Conservation (phyloP, 1,140 invertebrate genomes). For the Halesus radiatus region DNA sequence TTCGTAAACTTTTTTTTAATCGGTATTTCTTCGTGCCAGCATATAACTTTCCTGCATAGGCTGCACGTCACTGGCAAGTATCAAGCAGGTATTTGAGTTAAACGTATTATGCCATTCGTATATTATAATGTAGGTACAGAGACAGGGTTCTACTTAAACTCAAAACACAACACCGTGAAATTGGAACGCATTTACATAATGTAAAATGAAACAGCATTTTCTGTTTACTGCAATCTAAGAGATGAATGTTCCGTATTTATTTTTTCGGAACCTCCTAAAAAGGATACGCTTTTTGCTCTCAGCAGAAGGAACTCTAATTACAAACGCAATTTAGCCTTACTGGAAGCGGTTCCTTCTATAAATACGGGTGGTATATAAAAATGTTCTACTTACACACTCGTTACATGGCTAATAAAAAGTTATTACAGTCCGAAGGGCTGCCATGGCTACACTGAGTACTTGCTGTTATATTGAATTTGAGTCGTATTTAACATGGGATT, state of each 20-base stretch:
- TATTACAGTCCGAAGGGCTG: background rate
- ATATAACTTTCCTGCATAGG: too few species aligned
- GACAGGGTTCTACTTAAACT: too few species aligned
- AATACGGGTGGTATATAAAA: background rate
- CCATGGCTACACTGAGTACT: too few species aligned
- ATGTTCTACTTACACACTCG: background rate
- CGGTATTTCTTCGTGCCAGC: too few species aligned
- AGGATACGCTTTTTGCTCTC: conserved; percentile 11
- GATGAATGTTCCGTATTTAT: conserved; percentile 12
- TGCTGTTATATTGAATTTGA: too few species aligned
- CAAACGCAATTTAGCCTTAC: conserved; percentile 32
- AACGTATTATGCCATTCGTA: too few species aligned
- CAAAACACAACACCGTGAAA: too few species aligned
- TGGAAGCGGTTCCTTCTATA: background rate
- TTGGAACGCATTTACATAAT: background rate
- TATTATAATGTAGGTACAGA: too few species aligned
- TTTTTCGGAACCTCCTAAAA: conserved; percentile 5
- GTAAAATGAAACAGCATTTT: conserved; percentile 11
- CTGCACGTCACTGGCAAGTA: too few species aligned
- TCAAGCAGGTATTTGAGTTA: too few species aligned
- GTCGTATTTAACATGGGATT: too few species aligned
- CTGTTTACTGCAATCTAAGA: conserved; percentile 2
- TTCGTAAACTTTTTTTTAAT: too few species aligned
- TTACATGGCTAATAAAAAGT: conserved; percentile 29
- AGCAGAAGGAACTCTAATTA: conserved; percentile 29